Conservation (phyloP, 2,797 vertebrate genomes). For the Phoxinus dragarum region DNA sequence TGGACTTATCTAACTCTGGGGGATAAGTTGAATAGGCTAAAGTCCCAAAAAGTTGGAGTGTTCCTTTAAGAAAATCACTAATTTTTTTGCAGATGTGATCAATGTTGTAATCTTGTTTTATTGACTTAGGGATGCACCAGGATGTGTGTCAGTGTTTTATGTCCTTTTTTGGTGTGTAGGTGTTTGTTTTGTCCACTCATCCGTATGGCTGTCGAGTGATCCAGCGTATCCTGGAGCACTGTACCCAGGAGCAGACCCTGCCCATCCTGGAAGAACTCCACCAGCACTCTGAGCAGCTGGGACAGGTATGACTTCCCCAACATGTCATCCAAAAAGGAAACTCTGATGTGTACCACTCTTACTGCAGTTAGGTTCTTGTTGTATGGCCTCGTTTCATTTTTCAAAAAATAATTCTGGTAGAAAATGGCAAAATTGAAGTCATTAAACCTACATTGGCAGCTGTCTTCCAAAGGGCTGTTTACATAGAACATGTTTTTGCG, state of each 20-base stretch:
- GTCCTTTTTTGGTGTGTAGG: constrained; percentile 73
- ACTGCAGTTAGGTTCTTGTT: constrained; percentile 15
- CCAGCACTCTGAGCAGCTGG: constrained; percentile 96
- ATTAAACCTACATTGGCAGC: background rate
- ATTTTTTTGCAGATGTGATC: background rate
- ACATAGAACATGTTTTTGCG: background rate
- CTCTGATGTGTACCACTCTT: background rate
- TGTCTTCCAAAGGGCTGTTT: background rate
- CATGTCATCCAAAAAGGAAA: constrained; percentile 40
- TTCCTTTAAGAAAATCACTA: background rate
- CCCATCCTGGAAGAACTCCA: constrained; percentile 95
- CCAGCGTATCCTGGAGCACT: constrained; percentile 97
- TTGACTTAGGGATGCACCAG: background rate
- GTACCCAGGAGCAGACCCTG: constrained; percentile 95
- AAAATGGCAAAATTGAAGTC: background rate
- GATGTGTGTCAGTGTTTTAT: background rate
- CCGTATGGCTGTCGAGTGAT: constrained; percentile 98
- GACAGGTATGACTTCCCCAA: constrained; percentile 82
- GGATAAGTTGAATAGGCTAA: no score
- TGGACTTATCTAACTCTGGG: no score
- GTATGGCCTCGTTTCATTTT: constrained; percentile 26
- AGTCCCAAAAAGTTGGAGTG: no score
- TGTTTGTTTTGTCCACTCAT: constrained; percentile 97
- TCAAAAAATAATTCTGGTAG: no score
- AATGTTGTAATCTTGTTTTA: background rate